Conservation (phyloP, 2,113 vertebrate species). For the Macaca mulatta region DNA sequence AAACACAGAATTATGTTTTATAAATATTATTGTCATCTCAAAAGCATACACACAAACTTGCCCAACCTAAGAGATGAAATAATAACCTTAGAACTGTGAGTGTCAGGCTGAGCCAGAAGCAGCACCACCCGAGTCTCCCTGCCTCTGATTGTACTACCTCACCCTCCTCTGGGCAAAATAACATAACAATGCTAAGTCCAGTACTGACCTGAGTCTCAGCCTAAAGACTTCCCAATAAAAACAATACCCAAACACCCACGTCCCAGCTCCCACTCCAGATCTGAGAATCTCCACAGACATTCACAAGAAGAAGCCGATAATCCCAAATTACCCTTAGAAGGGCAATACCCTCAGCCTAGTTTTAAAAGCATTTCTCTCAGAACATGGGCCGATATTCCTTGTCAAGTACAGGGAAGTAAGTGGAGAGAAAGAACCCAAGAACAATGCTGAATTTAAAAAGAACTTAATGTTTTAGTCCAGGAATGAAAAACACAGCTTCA, state of each 20-base stretch:
- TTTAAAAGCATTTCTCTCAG: not conserved
- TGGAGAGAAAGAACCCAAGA: not conserved
- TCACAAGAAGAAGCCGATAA: no score
- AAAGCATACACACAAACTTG: not conserved
- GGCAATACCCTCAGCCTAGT: no score
- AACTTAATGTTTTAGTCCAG: not conserved
- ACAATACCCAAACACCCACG: not conserved
- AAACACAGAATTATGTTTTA: not conserved
- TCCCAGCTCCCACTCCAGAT: not conserved
- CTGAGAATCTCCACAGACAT: not conserved
- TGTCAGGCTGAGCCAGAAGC: not conserved
- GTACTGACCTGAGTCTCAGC: not conserved
- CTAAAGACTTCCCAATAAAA: not conserved
- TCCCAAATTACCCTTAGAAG: not conserved
- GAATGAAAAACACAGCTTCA: not conserved
- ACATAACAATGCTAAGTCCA: not conserved
- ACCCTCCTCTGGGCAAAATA: not conserved
- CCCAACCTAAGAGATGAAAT: not conserved
- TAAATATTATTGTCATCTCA: not conserved
- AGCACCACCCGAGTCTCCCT: rapidly evolving
- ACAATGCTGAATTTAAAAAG: not conserved
- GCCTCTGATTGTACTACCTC: not conserved
- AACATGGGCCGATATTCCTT: not conserved
- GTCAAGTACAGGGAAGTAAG: not conserved
- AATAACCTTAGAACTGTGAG: not conserved